Evolutionary conservation across 2,113 vertebrate species (phyloP), one percentile per base, ranked within the genome.

Genomic region (Cariama cristata): DNA sequence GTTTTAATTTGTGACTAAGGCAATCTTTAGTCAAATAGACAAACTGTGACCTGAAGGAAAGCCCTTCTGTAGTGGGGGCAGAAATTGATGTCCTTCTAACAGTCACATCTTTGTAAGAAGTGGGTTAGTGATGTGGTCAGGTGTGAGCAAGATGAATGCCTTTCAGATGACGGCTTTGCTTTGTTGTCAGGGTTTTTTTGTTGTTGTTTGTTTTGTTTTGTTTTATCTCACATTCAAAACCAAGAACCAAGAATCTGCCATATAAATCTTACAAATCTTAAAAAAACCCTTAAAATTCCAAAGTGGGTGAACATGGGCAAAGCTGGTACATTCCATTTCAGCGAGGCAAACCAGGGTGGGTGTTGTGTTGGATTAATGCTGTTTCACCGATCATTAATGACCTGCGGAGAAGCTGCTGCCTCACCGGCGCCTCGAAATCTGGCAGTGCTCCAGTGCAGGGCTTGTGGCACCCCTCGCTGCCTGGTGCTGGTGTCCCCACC

Each of bases 321-420:
- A 77, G 32, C 33, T 44, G 55, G 32, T 69, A n/a, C 89, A 82
- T 93, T 93, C 64, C 32, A 49, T 95, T 88, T 97, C 73, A 58
- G 16, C 2, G 3, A 63, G 60, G 73, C 53, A 64, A 50, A 30
- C 23, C 4, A 13, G 68, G 33, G 6, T 15, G 28, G 76, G 49
- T 30, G 33, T 63, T 81, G 52, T 38, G 82, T 64, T 94, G 93
- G 62, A 91, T 80, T 79, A 33, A 67, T 79, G 90, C 72, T 72
- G 80, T 96, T 96, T 97, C 74, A 90, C 3, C n/a, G 91, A 56
- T 94, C 89, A 72, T 82, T 94, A 85, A 72, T 3, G 3, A 32
- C 88, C 50, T 38, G 72, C 14, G 3, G 66, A 59, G 66, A 77
- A 80, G 80, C 79, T 69, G 64, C 49, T 15, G 23, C 42, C 76